Base-by-base conservation (phyloP, 2,888 invertebrate genomes). In the Lithophane ornitopus region DNA sequence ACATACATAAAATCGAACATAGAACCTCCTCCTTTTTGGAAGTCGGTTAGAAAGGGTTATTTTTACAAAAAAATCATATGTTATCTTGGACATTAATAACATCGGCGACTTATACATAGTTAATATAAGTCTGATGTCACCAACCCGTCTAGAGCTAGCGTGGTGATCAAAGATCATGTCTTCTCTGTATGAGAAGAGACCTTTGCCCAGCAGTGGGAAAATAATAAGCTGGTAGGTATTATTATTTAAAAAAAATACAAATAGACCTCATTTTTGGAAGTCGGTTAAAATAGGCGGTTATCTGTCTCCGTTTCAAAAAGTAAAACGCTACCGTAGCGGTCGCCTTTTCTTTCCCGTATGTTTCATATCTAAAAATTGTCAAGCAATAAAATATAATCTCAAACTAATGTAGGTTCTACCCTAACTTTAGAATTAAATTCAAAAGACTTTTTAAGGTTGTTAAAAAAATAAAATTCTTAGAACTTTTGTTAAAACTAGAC, bases 371-470 rank as follows among this genome's bases (percentile, higher is more conserved):
- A 0, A 81, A 75, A 66, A 69, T 41, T 26, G 26, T 44, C 44
- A 3, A n/a, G 54, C 28, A 69, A 65, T 81, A 70, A 75, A 66
- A 70, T 66, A 70, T 39, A 76, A 62, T 70, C n/a, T 34, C 4
- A 69, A 70, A 81, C 61, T 70, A 70, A 61, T 19, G 41, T 49
- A 34, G 34, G 39, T 22, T 14, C 41, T 28, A 41, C 46, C 14
- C 22, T 34, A 66, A 70, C 46, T 81, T 58, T 34, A 19, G 44
- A 59, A 62, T 81, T 63, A 28, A 58, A 70, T 76, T 70, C 19
- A 39, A 56, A 68, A 69, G 28, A 26, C 44, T 70, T 69, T 69
- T 69, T 49, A n/a, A 80, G 75, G 69, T 66, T 61, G 22, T 56
- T 56, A 14, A 26, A 34, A 61, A 73, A 26, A 66, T 28, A n/a